Percentiles rank a stretch among this genome's conserved stretches.
These are phyloP conservation scores for Peromyscus leucopus DNA, from an alignment of 2,113 vertebrate species.

Conservation along the genomic window DNA sequence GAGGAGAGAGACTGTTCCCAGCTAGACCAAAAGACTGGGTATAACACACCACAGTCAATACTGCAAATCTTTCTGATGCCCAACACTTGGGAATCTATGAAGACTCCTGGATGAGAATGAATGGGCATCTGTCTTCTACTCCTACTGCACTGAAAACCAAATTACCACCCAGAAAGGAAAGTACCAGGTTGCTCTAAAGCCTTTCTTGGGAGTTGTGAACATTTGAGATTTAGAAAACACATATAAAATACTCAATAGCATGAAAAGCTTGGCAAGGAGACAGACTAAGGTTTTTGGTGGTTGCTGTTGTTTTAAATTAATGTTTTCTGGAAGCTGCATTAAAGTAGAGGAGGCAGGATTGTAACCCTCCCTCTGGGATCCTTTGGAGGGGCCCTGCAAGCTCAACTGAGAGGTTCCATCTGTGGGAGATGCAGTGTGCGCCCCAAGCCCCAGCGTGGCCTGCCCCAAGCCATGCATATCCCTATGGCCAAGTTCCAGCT, in stretches of 20 bases:
- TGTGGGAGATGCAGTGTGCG: not conserved
- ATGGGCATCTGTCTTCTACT: not conserved
- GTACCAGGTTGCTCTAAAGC: not conserved
- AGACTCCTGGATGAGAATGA: not conserved
- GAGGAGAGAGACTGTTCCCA: not conserved
- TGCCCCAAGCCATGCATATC: not conserved
- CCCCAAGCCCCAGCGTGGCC: not conserved
- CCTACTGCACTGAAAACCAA: not conserved
- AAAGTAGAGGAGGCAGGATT: not conserved
- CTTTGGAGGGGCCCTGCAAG: not conserved
- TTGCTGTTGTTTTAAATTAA: not conserved
- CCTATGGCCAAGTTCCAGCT: not conserved
- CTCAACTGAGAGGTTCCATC: not conserved
- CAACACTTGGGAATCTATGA: not conserved
- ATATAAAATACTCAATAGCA: slow-evolving; percentile 2
- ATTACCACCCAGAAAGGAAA: not conserved
- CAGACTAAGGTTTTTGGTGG: not conserved
- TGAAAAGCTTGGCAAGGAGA: slow-evolving; percentile 28
- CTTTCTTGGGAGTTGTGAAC: slow-evolving; percentile 17
- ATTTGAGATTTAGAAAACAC: slow-evolving; percentile 51
- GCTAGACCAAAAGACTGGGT: not conserved
- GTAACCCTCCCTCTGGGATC: not conserved
- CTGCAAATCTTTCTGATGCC: not conserved
- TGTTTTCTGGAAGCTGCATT: not conserved
- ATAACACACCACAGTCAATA: not conserved